Percentiles rank a stretch among this genome's conserved stretches.
These are phyloP conservation scores for Microcebus griseorufus DNA, from an alignment of 2,113 vertebrate genomes.

Conservation along the genomic window DNA sequence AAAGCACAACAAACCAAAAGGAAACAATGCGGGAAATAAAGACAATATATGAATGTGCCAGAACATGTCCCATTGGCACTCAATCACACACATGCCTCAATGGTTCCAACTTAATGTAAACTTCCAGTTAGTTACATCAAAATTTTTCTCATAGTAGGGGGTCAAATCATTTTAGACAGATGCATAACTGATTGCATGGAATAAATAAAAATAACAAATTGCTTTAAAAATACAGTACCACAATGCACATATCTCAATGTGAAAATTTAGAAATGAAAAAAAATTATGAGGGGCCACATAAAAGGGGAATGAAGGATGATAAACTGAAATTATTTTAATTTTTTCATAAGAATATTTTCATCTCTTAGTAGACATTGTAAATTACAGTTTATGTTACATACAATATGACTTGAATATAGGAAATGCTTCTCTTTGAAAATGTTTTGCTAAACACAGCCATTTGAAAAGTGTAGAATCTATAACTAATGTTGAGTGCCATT, in stretches of 20 bases:
- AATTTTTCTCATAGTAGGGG: not conserved
- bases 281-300: not conserved
- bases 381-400: not conserved
- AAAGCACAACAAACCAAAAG: not conserved
- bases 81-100: not conserved
- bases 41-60: not conserved
- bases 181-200: not conserved
- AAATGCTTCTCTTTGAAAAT: not conserved
- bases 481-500: constrained; percentile 23
- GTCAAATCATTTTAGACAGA: not conserved
- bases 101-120: not conserved
- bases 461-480: constrained; percentile 12
- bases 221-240: not conserved
- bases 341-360: not conserved
- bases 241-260: not conserved
- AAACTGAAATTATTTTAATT: not conserved
- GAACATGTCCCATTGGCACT: not conserved
- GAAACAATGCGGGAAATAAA: not conserved
- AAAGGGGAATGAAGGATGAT: not conserved
- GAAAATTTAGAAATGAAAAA: not conserved
- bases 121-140: not conserved
- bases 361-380: not conserved
- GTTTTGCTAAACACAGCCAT: constrained; percentile 22
- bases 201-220: not conserved
- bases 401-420: not conserved